These are phyloP conservation scores for Ascaphus truei DNA, from an alignment of 2,113 vertebrate species.

Conservation along the genomic window DNA sequence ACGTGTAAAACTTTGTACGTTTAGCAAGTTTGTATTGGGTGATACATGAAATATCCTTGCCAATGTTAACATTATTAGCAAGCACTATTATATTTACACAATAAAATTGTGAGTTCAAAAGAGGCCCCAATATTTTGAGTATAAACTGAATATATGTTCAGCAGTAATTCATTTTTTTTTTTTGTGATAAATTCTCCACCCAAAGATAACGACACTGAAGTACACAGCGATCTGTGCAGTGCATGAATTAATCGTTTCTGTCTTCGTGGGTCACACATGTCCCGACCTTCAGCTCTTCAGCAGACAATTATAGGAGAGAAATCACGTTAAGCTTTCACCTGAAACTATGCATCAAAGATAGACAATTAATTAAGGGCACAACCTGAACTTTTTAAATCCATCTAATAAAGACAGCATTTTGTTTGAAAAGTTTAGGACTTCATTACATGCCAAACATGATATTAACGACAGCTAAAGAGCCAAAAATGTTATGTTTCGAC, in stretches of 20 bases:
- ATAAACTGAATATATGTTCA: too few species aligned
- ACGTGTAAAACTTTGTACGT: too few species aligned
- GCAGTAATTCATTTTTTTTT: too few species aligned
- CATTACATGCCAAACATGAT: constrained; percentile 38
- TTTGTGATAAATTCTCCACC: constrained; percentile 22
- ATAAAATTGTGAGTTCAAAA: too few species aligned
- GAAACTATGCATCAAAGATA: constrained; percentile 42
- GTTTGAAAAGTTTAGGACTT: constrained; percentile 35
- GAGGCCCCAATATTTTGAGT: too few species aligned
- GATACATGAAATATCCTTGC: too few species aligned
- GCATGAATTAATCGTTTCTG: constrained; percentile 29
- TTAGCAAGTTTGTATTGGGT: too few species aligned
- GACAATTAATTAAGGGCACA: constrained; percentile 43
- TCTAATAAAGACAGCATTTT: constrained; percentile 45
- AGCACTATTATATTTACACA: too few species aligned
- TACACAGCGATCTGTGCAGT: not conserved
- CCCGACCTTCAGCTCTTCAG: constrained; percentile 10
- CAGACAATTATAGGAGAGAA: constrained; percentile 25
- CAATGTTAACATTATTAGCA: too few species aligned
- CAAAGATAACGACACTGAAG: constrained; percentile 13
- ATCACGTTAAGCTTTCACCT: constrained; percentile 42
- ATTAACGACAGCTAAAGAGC: constrained; percentile 43
- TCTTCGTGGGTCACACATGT: not conserved
- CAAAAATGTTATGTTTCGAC: constrained; percentile 45
- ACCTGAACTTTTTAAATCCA: constrained; percentile 40